Conservation (phyloP, 2,797 vertebrate species). For the Remorina albescens region DNA sequence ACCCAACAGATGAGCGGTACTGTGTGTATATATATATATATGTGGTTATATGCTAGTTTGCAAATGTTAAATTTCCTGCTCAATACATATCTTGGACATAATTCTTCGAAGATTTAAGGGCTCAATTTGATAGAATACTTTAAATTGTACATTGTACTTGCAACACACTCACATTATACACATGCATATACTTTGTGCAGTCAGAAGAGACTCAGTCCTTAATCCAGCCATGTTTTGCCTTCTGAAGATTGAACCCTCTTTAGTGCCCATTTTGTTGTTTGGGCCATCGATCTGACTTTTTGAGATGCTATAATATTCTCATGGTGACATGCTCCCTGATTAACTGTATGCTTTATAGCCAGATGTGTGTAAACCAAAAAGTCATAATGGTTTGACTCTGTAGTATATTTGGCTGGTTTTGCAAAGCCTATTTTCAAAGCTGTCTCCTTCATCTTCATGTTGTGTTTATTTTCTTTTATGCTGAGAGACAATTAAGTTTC, state of each 20-base stretch:
- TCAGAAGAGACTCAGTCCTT: conserved; percentile 23
- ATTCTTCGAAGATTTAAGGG: not conserved
- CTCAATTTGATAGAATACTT: too few species aligned
- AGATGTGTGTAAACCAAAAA: conserved; percentile 42
- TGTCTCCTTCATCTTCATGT: conserved; percentile 42
- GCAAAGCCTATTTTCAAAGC: conserved; percentile 60
- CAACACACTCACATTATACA: not conserved
- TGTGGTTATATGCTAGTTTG: too few species aligned
- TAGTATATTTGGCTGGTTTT: conserved; percentile 55
- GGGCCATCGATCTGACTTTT: conserved; percentile 35
- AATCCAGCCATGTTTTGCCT: conserved; percentile 38
- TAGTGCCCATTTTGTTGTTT: conserved; percentile 59
- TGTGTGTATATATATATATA: too few species aligned
- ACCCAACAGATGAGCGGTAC: too few species aligned
- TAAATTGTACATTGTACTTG: conserved; percentile 6
- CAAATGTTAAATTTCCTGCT: not conserved
- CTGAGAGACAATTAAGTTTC: conserved; percentile 74
- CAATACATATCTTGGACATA: not conserved
- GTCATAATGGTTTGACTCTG: conserved; percentile 46
- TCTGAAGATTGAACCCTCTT: conserved; percentile 49
- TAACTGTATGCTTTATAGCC: conserved; percentile 57
- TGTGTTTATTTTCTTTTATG: conserved; percentile 53
- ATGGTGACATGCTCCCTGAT: conserved; percentile 47
- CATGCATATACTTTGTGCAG: not conserved
- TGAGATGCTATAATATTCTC: conserved; percentile 37